Evolutionary conservation across 2,113 vertebrate genomes (phyloP).

Genomic region (Microcebus lehilahytsara): DNA sequence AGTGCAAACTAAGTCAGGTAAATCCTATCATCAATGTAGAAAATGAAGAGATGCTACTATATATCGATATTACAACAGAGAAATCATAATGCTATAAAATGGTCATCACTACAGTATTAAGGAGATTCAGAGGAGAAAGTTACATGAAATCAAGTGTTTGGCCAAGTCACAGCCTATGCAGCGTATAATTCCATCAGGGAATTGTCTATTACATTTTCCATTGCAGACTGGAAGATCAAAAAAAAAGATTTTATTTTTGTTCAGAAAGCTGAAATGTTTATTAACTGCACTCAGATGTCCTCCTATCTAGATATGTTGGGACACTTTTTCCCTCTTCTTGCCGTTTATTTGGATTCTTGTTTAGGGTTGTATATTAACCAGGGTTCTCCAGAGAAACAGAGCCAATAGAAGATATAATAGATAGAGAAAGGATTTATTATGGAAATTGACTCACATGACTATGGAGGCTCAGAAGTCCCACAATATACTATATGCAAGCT

Average conservation of each 20-base stretch:
- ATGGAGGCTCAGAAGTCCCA: background rate
- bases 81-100: slow-evolving; percentile 9
- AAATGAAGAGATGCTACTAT: background rate
- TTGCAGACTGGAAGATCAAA: background rate
- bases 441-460: background rate
- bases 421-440: background rate
- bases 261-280: slow-evolving; percentile 30
- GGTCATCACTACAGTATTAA: background rate
- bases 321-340: background rate
- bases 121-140: background rate
- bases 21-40: background rate
- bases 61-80: background rate
- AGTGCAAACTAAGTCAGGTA: background rate
- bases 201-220: background rate
- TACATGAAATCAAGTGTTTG: background rate
- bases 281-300: background rate
- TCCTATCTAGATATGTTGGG: background rate
- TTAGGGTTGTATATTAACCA: background rate
- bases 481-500: background rate
- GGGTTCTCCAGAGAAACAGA: background rate
- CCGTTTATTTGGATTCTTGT: slow-evolving; percentile 26
- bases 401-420: background rate
- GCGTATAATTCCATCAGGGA: background rate
- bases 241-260: slow-evolving; percentile 29
- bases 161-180: background rate